These are phyloP conservation scores for Desmodus rotundus DNA, from an alignment of 2,113 vertebrate genomes.

Conservation along the genomic window DNA sequence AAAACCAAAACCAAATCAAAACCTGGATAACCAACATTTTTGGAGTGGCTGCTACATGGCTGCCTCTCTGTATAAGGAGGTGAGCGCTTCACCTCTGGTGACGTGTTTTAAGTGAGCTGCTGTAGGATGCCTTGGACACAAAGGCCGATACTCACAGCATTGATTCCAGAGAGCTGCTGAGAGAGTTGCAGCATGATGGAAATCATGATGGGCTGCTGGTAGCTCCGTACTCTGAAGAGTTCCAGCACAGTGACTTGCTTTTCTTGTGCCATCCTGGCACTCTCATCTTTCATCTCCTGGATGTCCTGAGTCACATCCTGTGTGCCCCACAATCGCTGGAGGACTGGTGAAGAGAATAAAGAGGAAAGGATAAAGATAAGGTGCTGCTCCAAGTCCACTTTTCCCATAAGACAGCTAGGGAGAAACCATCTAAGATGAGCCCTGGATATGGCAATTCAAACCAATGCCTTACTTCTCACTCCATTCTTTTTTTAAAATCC, in stretches of 20 bases:
- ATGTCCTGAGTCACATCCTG: slow-evolving; percentile 89
- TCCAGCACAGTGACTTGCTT: slow-evolving; percentile 90
- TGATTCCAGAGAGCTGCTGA: slow-evolving; percentile 97
- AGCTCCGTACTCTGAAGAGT: slow-evolving; percentile 88
- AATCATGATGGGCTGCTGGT: slow-evolving; percentile 92
- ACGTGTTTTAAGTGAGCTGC: background rate
- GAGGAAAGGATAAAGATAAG: background rate
- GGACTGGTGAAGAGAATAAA: slow-evolving; percentile 78
- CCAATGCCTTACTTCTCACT: no score
- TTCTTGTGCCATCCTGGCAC: slow-evolving; percentile 88
- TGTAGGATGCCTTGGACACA: rapidly evolving
- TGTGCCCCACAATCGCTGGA: slow-evolving; percentile 86
- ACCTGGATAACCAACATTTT: background rate
- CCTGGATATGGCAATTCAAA: background rate
- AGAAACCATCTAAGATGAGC: no score
- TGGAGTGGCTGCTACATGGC: background rate
- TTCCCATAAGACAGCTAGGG: background rate
- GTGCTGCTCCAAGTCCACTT: no score
- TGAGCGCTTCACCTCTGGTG: background rate
- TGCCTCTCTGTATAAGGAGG: background rate
- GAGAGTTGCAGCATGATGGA: slow-evolving; percentile 95
- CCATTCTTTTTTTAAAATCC: no score
- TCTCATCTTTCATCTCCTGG: slow-evolving; percentile 95
- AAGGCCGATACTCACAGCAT: slow-evolving; percentile 87
- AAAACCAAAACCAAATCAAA: background rate